Conservation (phyloP, 1,140 invertebrate genomes). For the Aphaenogaster rudis region DNA sequence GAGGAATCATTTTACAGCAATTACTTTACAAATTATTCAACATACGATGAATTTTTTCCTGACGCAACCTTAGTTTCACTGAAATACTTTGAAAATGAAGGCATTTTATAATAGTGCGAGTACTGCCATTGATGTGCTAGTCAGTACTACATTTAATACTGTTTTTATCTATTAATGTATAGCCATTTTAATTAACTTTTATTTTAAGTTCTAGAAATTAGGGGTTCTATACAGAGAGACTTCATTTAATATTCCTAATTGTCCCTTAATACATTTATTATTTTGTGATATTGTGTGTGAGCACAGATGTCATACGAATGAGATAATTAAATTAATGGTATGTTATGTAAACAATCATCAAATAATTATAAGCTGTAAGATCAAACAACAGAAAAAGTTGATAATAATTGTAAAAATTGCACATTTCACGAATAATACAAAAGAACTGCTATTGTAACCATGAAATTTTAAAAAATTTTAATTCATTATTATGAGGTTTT, state of each 20-base stretch:
- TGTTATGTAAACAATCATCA: neutral
- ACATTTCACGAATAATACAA: neutral
- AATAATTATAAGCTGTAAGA: neutral
- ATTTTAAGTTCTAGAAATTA: neutral
- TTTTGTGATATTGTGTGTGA: neutral
- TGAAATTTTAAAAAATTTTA: no score
- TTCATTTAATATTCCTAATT: neutral
- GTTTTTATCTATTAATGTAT: neutral
- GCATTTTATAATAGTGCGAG: neutral
- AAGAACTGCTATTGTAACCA: neutral
- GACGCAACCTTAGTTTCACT: neutral
- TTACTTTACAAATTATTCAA: constrained; percentile 2
- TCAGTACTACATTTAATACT: neutral
- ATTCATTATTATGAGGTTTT: no score
- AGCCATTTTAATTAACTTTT: neutral
- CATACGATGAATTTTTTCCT: neutral
- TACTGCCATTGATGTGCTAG: neutral
- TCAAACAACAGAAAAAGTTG: neutral
- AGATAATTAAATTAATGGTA: neutral
- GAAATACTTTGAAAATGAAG: constrained; percentile 8
- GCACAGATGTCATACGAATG: neutral
- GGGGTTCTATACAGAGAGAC: neutral
- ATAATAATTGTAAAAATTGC: neutral
- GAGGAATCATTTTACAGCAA: neutral
- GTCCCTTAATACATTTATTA: neutral